Base-by-base conservation (phyloP, 1,140 invertebrate species). In the Papilio machaon region DNA sequence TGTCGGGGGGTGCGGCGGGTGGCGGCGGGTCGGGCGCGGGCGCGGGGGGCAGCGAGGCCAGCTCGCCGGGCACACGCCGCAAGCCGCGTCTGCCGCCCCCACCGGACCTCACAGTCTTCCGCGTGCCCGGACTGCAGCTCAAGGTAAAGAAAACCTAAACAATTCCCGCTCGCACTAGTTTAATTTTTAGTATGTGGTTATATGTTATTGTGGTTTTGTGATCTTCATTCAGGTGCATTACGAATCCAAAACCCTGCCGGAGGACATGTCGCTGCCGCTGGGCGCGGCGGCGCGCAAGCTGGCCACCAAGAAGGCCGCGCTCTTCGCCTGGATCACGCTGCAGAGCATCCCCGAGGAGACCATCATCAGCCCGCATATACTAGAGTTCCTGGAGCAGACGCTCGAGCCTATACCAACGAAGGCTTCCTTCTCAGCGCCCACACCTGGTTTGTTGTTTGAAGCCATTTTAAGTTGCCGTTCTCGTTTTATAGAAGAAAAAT, bases 271-370 rank as follows among this genome's bases (percentile, higher is more conserved):
- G 47, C 86, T 86, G 9, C 88, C 88, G 75, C 83, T 87, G 79
- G 91, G 80, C 85, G 89, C 80, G 84, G 90, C 19, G 1, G 58
- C 93, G 0, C 95, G 95, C 81, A 97, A 97, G 84, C 92, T 95
- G 58, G 96, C 96, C 78, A 97, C 96, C 0, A 99, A 99, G 91
- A 98, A 98, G 84, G 99, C 98, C 2, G 98, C 97, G 73, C 95
- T 99, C 1, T 99, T 99, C 94, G 98, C 98, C 17, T 99, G 98
- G 98, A 97, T 99, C 94, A 99, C 98, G 2, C 93, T 99, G 43
- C 98, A 99, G 91, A 98, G 98, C 88, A 98, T 99, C 83, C 98
- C 99, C 0, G 98, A 99, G 94, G 98, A 99, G 95, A 99, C 98
- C 0, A 97, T 99, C 79, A 98, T 99, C 84, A 98, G 97, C 86